Evolutionary conservation across 2,888 invertebrate species (phyloP), one percentile per base, ranked within the genome.

Genomic region (Pycnomerus fuliginosus): DNA sequence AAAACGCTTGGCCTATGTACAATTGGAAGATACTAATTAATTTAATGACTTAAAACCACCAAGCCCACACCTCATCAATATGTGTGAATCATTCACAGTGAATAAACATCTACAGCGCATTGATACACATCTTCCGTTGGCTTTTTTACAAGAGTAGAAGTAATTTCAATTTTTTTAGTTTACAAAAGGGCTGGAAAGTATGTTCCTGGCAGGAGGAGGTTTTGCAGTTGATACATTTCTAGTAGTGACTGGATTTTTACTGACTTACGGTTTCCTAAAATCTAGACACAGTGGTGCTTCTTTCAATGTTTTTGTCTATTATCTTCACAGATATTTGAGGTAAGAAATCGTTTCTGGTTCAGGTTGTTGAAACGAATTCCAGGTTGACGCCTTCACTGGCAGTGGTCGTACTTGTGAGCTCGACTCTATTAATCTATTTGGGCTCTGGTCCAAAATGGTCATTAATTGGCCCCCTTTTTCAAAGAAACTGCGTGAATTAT

Each of bases 381-480:
- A 75, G 78, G 57, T 60, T 79, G 42, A 77, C 77, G 1, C 78
- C 80, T 3, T 67, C 76, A 0, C 70, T 77, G 40, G 69, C 69
- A 3, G 64, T 74, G 1, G 61, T 76, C 13, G 60, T 78, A 20
- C 61, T 74, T 1, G 59, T 77, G 8, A 68, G 70, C 25, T 67
- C 74, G 1, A 74, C 75, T 10, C 57, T 79, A 23, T 49, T 74
- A 14, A 68, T 69, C 7, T 72, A 75, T 52, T 36, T 76, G 16
- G 75, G 75, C 1, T 72, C 74, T 4, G 78, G 79, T 1, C 76
- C 79, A 2, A 58, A 72, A 16, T 79, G 78, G 78, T 53, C 63
- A 1, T 42, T 38, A 14, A 28, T 55, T 13, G 36, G 38, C 0
- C 28, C 40, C 1, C 41, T 33, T 40, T 56, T 61, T 4, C 50